phyloP scores from a whole-genome alignment of 2,888 invertebrate genomes.

The Embidobia sp. region DNA sequence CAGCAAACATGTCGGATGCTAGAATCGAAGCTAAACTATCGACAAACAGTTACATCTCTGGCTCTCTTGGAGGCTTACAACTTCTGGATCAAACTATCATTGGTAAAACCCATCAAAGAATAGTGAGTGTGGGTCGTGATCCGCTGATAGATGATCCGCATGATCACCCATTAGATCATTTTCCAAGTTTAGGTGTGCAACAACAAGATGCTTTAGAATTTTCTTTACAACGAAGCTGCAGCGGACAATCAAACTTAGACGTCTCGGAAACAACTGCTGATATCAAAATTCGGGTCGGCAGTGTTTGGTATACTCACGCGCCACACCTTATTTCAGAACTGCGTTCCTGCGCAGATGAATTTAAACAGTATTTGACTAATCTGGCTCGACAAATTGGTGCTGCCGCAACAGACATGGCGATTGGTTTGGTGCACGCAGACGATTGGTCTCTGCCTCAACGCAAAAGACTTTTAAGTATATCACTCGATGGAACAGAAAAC shows the following conservation, averaged over 20 bases:
- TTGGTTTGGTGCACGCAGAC: conserved; percentile 91
- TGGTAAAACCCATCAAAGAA: conserved; percentile 91
- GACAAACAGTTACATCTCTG: conserved; percentile 85
- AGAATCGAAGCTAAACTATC: conserved; percentile 92
- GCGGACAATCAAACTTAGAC: conserved; percentile 62
- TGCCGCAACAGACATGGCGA: conserved; percentile 97
- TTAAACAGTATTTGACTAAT: conserved; percentile 93
- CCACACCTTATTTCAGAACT: conserved; percentile 92
- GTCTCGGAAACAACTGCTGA: conserved; percentile 75
- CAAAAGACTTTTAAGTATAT: conserved; percentile 81
- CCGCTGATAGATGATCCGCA: conserved; percentile 84
- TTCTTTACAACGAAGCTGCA: conserved; percentile 79
- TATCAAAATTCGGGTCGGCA: conserved; percentile 78
- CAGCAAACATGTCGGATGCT: conserved; percentile 95
- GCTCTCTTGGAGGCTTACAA: conserved; percentile 96
- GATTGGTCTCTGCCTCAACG: conserved; percentile 82
- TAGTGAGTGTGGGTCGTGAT: conserved; percentile 92
- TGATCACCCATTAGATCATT: conserved; percentile 74
- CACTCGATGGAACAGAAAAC: conserved; percentile 80
- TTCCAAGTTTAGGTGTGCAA: conserved; percentile 75
- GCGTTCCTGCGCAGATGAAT: conserved; percentile 93
- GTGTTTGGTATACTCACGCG: conserved; percentile 95
- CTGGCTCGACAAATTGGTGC: conserved; percentile 92
- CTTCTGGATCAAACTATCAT: conserved; percentile 93
- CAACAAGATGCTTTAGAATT: conserved; percentile 83